These are phyloP conservation scores for Chelonus formosanus DNA, from an alignment of 2,888 invertebrate species.

Conservation along the genomic window DNA sequence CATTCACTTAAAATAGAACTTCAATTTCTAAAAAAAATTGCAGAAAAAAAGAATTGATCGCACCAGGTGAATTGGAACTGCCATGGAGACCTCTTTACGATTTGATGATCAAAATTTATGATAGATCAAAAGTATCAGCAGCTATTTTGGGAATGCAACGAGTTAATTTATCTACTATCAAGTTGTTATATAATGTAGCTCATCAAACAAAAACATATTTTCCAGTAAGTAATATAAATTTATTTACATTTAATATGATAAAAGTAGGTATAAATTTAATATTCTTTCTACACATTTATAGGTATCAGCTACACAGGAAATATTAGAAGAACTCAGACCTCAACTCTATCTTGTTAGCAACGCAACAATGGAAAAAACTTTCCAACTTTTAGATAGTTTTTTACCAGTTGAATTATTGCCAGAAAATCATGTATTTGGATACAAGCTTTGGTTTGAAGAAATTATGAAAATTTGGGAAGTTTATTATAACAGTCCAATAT, in stretches of 20 bases:
- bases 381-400: slow-evolving; percentile 77
- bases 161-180: slow-evolving; percentile 44
- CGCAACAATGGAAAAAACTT: slow-evolving; percentile 66
- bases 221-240: slow-evolving; percentile 66
- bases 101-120: slow-evolving; percentile 67
- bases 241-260: not conserved
- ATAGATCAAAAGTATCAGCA: slow-evolving; percentile 63
- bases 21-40: slow-evolving; percentile 40
- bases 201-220: slow-evolving; percentile 54
- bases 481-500: slow-evolving; percentile 76
- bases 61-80: slow-evolving; percentile 80
- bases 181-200: slow-evolving; percentile 49
- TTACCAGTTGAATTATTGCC: slow-evolving; percentile 78
- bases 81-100: slow-evolving; percentile 87
- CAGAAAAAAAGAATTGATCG: slow-evolving; percentile 80
- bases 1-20: not conserved
- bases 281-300: slow-evolving; percentile 52
- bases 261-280: not conserved
- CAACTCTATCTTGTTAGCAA: slow-evolving; percentile 78
- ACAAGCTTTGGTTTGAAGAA: slow-evolving; percentile 82
- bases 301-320: slow-evolving; percentile 81
- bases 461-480: slow-evolving; percentile 81
- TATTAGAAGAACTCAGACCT: slow-evolving; percentile 84
- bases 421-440: slow-evolving; percentile 71
- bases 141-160: slow-evolving; percentile 71